Base-by-base conservation (phyloP, 2,888 invertebrate genomes). In the Cantharis lateralis region DNA sequence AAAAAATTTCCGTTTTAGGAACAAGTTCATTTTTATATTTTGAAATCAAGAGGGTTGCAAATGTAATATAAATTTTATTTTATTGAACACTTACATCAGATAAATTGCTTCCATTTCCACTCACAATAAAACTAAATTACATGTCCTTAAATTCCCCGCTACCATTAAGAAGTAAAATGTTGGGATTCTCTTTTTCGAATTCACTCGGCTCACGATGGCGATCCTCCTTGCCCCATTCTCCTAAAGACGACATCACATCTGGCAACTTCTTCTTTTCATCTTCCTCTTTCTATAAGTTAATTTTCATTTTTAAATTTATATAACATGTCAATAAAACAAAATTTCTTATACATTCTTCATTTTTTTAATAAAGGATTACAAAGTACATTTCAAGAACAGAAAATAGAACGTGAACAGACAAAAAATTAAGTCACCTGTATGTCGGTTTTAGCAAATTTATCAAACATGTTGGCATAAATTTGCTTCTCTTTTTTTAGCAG, bases 381-480 rank as follows among this genome's bases (percentile, higher is more conserved):
- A 69, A 76, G 62, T 16, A 68, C 32, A 62, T n/a, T 24, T 76
- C 26, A 72, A 4, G 10, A 72, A 28, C 28, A 63, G 26, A 62
- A 72, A 70, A 9, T n/a, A 48, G 5, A 72, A 62, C 70, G 15
- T 62, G 62, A 61, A 68, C 66, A 32, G 71, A 69, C 9, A 71
- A 70, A 74, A 73, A 71, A 91, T 88, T 89, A 91, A 75, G 85
- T 88, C 87, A 94, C 94, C 93, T 94, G 92, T 86, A 91, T 91
- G 89, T 95, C 95, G 87, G 92, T 92, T 82, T 93, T 92, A 4
- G 95, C 95, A 89, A 97, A 95, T 89, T 96, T 97, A 83, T 96
- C 94, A 89, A 99, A 99, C 96, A 99, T 98, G 88, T 96, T 97
- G 13, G 95, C 95, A 88, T 97, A 99, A 48, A 96, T 90, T 86